phyloP scores from a whole-genome alignment of 2,113 vertebrate genomes.

The Chroicocephalus ridibundus region DNA sequence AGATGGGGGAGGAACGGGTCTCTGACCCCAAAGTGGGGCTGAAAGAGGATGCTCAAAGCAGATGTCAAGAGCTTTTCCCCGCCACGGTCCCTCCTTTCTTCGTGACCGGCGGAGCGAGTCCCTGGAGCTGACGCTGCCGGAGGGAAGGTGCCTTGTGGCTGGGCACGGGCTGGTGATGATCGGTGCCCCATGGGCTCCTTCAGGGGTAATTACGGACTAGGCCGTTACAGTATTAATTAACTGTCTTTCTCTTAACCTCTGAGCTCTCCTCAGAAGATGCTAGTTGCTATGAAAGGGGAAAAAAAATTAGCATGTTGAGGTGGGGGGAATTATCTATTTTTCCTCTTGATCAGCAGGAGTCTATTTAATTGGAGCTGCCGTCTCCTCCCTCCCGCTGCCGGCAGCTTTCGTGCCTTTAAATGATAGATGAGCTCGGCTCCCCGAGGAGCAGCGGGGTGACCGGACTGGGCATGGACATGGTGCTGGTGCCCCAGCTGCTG shows the following conservation, averaged over 20 bases:
- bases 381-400: not conserved
- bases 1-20: not conserved
- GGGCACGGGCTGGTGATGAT: not conserved
- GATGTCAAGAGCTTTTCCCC: not conserved
- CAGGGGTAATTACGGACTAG: constrained; percentile 35
- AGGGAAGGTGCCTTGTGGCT: not conserved
- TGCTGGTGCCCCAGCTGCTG: not conserved
- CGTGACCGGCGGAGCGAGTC: fast-evolving
- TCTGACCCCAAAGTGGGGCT: not conserved
- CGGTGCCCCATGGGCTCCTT: not conserved
- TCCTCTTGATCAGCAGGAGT: constrained; percentile 8
- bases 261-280: constrained; percentile 3
- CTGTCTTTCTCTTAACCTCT: constrained; percentile 25
- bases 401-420: not conserved
- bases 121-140: not conserved
- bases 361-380: constrained; percentile 16
- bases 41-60: not conserved
- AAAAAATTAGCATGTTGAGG: not conserved
- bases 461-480: not conserved
- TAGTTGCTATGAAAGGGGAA: constrained; percentile 26
- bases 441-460: not conserved
- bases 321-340: not conserved
- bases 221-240: constrained; percentile 29
- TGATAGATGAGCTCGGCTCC: not conserved
- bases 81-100: not conserved